Percentiles rank a stretch among this genome's conserved stretches.
Conservation (phyloP, 2,797 vertebrate genomes). For the Rhynchotus rufescens region DNA sequence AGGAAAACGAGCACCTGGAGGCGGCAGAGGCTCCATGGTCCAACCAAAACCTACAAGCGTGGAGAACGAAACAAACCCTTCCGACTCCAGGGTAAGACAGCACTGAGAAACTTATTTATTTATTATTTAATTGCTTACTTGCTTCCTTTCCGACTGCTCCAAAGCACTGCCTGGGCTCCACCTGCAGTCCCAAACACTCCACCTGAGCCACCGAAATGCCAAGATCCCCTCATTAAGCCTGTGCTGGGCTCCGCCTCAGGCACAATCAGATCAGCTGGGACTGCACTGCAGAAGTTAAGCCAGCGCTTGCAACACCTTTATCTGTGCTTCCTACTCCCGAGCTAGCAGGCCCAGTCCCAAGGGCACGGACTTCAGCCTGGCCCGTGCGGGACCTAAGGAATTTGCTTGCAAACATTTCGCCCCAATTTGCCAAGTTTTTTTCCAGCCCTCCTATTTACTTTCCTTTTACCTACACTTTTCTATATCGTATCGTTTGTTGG, state of each 20-base stretch:
- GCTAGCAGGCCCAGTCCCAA: accelerated
- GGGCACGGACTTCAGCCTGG: accelerated
- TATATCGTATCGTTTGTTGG: accelerated
- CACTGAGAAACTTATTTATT: too few species aligned
- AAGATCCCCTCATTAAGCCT: neutral
- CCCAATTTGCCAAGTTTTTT: neutral
- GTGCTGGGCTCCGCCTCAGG: too few species aligned
- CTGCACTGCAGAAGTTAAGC: neutral
- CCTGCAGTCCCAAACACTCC: neutral
- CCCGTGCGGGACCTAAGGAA: neutral
- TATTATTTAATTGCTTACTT: neutral
- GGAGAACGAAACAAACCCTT: neutral
- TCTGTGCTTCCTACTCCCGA: too few species aligned
- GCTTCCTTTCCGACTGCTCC: neutral
- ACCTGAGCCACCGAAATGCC: neutral
- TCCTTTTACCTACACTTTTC: neutral
- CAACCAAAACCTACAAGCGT: neutral
- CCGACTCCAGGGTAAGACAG: too few species aligned
- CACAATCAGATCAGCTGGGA: too few species aligned
- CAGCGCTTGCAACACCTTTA: neutral
- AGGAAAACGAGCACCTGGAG: neutral
- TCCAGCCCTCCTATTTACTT: neutral
- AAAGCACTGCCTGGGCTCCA: neutral
- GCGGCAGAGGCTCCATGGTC: slow-evolving; percentile 17
- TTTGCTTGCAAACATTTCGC: neutral